Percentiles rank a stretch among this genome's conserved stretches.
These are phyloP conservation scores for Pegoplata infirma DNA, from an alignment of 2,888 invertebrate species.

Conservation along the genomic window DNA sequence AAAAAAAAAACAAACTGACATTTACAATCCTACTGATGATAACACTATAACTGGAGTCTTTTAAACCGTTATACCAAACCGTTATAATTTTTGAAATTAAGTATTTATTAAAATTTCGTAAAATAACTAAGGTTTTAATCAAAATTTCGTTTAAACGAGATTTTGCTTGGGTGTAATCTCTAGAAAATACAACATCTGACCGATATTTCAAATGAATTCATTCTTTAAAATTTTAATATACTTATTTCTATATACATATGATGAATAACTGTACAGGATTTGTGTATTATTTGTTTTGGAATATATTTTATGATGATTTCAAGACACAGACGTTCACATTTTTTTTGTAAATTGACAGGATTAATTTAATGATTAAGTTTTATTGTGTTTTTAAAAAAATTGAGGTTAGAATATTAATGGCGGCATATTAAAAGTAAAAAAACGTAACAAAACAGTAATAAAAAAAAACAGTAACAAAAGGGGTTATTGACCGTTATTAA, in stretches of 20 bases:
- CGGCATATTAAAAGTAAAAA: constrained; percentile 23
- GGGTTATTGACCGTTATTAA: constrained; percentile 55
- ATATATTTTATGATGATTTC: background rate
- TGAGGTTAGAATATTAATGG: constrained; percentile 60
- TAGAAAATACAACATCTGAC: too few species aligned
- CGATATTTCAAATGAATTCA: too few species aligned
- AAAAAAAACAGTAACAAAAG: constrained; percentile 37
- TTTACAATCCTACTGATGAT: too few species aligned
- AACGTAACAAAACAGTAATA: constrained; percentile 49
- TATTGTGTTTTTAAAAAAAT: constrained; percentile 49
- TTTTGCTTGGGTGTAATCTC: too few species aligned
- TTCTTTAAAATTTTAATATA: too few species aligned
- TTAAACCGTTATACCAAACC: too few species aligned
- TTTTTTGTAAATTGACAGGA: constrained; percentile 26
- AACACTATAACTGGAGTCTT: too few species aligned
- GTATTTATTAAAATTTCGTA: too few species aligned
- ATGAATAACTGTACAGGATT: background rate
- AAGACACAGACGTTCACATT: background rate
- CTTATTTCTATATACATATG: background rate
- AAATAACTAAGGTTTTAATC: too few species aligned
- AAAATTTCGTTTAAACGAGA: too few species aligned
- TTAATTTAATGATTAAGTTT: constrained; percentile 15
- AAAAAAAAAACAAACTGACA: too few species aligned
- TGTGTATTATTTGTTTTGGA: background rate
- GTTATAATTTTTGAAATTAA: too few species aligned